Conservation (phyloP, 2,113 vertebrate genomes). For the Indri indri region DNA sequence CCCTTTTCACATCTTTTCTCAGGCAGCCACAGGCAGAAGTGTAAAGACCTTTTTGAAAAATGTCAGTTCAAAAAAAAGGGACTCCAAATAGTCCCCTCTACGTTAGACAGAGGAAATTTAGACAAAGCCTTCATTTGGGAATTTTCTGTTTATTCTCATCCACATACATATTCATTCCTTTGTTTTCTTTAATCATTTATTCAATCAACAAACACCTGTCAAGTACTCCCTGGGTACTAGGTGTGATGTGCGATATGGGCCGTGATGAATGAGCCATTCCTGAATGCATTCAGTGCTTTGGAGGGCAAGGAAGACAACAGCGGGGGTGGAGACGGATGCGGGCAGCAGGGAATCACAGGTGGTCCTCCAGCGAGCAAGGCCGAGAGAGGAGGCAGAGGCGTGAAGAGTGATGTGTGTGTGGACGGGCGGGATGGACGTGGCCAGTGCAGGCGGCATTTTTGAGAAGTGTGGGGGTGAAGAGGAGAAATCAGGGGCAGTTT, state of each 20-base stretch:
- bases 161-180: accelerated
- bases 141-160: not conserved
- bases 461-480: not conserved
- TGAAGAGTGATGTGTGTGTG: accelerated
- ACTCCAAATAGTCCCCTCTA: not conserved
- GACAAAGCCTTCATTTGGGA: no score
- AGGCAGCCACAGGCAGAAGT: not conserved
- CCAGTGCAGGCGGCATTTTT: accelerated
- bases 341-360: accelerated
- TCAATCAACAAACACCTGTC: not conserved
- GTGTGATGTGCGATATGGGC: accelerated
- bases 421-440: accelerated
- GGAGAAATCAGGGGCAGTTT: accelerated
- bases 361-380: accelerated
- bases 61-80: not conserved
- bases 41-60: not conserved
- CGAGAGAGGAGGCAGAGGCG: accelerated
- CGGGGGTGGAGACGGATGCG: accelerated
- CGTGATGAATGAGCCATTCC: accelerated
- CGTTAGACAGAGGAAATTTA: not conserved
- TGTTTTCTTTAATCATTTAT: not conserved
- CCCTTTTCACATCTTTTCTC: no score
- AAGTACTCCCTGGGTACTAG: accelerated
- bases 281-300: not conserved
- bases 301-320: accelerated